Base-by-base conservation (phyloP, 2,113 vertebrate species). In the Talpa occidentalis region DNA sequence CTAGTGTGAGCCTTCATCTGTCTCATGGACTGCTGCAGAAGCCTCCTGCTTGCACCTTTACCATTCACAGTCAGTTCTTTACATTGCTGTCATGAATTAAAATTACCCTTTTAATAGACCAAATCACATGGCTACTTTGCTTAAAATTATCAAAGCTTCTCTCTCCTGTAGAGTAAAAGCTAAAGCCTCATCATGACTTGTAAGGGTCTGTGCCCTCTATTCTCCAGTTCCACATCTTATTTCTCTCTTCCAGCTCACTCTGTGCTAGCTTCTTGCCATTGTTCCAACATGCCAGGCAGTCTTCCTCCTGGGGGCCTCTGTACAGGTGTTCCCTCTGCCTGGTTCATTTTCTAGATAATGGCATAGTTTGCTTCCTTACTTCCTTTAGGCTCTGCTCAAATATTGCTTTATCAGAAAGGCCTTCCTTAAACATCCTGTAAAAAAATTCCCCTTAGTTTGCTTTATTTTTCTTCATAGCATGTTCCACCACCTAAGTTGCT, bases 381-480 rank as follows among this genome's bases (percentile, higher is more conserved):
- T 81, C 59, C 60, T 62, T 79, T 1, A 54, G 82, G 59, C 35
- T 93, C 26, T 83, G 64, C 60, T 87, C 54, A 56, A 12, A 77
- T 62, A 24, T 44, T 52, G 32, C 54, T 76, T 42, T 64, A 70
- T 52, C 40, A 26, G 60, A 60, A 40, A 77, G 28, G 67, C 35
- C 76, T 94, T 90, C 70, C 49, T 85, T 40, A 77, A 21, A 19
- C 5, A 12, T 59, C 56, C 37, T 78, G 2, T 40, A 11, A 59
- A 54, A 73, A 47, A 90, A 74, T 60, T 78, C 49, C 37, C 44
- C 5, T 64, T 32, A 3, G 54, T 93, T 85, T 94, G 35, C 47
- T 94, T 88, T 66, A 59, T 88, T 95, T 79, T 30, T 94, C 78
- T 92, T 85, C n/a, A 66, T 59, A 40, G 69, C 94, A 66, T 79